A percentile compares a stretch with the other conserved stretches of the same genome.
Evolutionary conservation across 1,140 invertebrate genomes (phyloP).

Genomic region (Apis laboriosa): DNA sequence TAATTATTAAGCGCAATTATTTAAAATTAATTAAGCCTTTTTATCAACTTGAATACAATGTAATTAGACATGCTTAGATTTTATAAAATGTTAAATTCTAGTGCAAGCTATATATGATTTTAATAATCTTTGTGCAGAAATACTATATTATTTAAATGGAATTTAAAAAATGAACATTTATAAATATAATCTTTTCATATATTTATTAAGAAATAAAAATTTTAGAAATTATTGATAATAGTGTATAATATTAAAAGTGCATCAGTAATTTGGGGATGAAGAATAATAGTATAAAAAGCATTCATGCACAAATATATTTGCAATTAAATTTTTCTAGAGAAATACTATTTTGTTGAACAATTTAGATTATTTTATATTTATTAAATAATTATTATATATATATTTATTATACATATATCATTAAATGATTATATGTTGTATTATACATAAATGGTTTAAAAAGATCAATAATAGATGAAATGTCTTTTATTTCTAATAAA

Average conservation of each 20-base stretch:
- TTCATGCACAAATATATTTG: constrained; percentile 60
- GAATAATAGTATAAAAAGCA: constrained; percentile 67
- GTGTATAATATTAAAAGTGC: constrained; percentile 66
- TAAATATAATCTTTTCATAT: background rate
- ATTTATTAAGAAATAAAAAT: constrained; percentile 8
- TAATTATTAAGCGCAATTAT: constrained; percentile 47
- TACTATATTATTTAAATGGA: constrained; percentile 31
- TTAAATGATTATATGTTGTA: background rate
- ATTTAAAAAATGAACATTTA: constrained; percentile 32
- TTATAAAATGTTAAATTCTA: constrained; percentile 24
- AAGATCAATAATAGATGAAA: background rate
- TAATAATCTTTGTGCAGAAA: constrained; percentile 24
- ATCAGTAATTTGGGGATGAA: constrained; percentile 80
- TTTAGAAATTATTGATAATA: background rate
- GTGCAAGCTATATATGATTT: constrained; percentile 37
- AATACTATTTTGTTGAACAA: background rate
- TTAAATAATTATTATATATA: background rate
- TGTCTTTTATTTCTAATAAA: background rate
- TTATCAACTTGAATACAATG: constrained; percentile 21
- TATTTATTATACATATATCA: background rate
- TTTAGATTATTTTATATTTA: constrained; percentile 5
- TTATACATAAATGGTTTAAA: background rate
- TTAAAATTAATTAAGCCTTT: constrained; percentile 45
- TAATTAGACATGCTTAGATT: constrained; percentile 49
- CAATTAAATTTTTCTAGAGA: constrained; percentile 25